phyloP scores from a whole-genome alignment of 35 echinoderm and acorn worm genomes.

The Apostichopus californicus region DNA sequence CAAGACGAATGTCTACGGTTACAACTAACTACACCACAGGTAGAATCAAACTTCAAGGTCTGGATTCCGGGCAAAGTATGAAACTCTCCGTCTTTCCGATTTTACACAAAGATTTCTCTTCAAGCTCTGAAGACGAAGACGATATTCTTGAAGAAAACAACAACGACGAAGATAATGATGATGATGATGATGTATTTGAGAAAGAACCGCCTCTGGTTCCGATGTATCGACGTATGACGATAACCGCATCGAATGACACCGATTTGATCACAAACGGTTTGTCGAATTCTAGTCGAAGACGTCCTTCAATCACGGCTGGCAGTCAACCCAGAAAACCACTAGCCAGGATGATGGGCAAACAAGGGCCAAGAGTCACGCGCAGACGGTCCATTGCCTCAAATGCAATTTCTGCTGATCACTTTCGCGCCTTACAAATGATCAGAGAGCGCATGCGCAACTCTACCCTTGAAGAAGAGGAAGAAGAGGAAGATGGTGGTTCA shows the following conservation, averaged over 20 bases:
- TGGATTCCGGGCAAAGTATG: neutral
- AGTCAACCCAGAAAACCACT: neutral
- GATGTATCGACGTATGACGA: constrained; percentile 12
- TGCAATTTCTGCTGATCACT: constrained; percentile 49
- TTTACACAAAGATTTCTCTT: constrained; percentile 57
- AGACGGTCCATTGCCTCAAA: constrained; percentile 55
- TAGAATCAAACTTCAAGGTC: constrained; percentile 60
- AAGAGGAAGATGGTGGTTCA: neutral
- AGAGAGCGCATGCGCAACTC: constrained; percentile 21
- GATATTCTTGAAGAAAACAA: neutral
- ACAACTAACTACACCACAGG: constrained; percentile 67
- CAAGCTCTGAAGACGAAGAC: constrained; percentile 51
- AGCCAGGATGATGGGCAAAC: neutral
- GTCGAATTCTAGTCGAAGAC: neutral
- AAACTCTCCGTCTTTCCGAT: constrained; percentile 68
- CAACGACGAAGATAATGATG: too few species aligned
- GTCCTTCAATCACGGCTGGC: neutral
- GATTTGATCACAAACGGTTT: too few species aligned
- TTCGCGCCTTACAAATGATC: constrained; percentile 25
- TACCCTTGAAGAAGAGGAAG: constrained; percentile 10
- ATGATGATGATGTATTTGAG: neutral
- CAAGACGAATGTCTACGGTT: constrained; percentile 68
- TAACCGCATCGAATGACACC: neutral
- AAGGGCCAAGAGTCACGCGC: constrained; percentile 5
- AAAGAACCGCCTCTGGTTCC: neutral